phyloP scores from a whole-genome alignment of 2,113 vertebrate genomes.

The Sitta europaea region DNA sequence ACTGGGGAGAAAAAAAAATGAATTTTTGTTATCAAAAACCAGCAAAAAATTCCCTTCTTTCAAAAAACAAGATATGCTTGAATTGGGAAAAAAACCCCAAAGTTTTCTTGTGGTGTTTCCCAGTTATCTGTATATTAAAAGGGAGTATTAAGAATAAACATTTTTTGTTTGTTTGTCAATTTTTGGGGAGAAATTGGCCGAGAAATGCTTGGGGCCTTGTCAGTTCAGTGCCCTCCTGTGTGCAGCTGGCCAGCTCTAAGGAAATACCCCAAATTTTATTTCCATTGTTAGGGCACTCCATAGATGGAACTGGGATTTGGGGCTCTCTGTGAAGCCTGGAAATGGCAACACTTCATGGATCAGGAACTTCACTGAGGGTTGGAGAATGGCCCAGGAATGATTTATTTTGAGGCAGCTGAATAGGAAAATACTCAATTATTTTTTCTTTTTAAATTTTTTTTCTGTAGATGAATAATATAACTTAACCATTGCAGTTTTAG shows the following conservation, averaged over 20 bases:
- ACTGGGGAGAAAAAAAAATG: not conserved
- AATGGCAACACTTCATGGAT: not conserved
- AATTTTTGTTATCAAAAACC: not conserved
- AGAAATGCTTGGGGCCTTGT: not conserved
- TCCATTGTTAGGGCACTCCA: not conserved
- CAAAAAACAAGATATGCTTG: not conserved
- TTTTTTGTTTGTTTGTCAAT: not conserved
- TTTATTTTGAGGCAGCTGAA: not conserved
- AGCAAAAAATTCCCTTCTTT: fast-evolving
- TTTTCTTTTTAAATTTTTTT: fast-evolving
- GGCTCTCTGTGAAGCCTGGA: not conserved
- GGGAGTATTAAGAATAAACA: not conserved
- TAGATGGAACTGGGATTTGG: not conserved
- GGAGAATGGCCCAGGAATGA: not conserved
- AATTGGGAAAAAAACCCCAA: not conserved
- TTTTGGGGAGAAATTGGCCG: not conserved
- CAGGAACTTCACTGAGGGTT: not conserved
- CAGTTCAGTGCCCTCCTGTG: not conserved
- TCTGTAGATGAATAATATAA: fast-evolving
- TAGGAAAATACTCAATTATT: not conserved
- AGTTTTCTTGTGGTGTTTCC: not conserved
- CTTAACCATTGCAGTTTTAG: not conserved
- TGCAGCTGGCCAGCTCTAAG: not conserved
- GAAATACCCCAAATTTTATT: not conserved
- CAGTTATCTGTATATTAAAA: not conserved